phyloP scores from a whole-genome alignment of 30 jellyfish, hydroid and myxozoan species.

The Catostylus mosaicus region DNA sequence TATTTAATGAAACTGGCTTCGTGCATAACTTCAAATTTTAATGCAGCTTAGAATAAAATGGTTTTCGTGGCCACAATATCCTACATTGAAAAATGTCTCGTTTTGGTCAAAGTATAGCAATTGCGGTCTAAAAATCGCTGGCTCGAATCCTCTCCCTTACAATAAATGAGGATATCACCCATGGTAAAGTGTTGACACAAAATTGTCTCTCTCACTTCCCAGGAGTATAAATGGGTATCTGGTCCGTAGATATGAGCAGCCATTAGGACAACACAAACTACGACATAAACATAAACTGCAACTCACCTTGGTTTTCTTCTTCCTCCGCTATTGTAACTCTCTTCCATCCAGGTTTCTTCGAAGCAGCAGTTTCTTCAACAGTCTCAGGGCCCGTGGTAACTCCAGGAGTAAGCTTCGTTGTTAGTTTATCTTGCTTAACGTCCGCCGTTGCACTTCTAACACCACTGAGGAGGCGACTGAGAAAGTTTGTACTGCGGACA shows the following conservation, averaged over 20 bases:
- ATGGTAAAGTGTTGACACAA: no score
- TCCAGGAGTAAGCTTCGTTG: slow-evolving; percentile 72
- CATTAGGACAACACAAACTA: background rate
- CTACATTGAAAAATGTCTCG: no score
- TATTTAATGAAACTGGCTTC: no score
- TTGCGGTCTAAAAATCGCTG: no score
- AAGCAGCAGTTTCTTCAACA: slow-evolving; percentile 56
- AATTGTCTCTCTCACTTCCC: no score
- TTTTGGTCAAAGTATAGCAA: no score
- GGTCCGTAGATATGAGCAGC: background rate
- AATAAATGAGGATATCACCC: no score
- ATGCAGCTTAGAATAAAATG: no score
- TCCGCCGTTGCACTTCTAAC: slow-evolving; percentile 34
- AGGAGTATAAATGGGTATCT: no score
- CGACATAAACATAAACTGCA: background rate
- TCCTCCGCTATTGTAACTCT: slow-evolving; percentile 87
- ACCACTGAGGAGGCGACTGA: slow-evolving; percentile 98
- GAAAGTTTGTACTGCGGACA: slow-evolving; percentile 95
- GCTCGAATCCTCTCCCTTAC: no score
- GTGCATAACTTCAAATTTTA: no score
- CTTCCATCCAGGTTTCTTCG: slow-evolving; percentile 94
- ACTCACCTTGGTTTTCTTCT: slow-evolving; percentile 80
- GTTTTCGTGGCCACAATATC: no score
- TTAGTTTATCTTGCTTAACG: slow-evolving; percentile 68
- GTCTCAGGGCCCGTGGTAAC: slow-evolving; percentile 23